These are phyloP conservation scores for Sarcophaga bullata DNA, from an alignment of 1,140 invertebrate genomes.

Conservation along the genomic window DNA sequence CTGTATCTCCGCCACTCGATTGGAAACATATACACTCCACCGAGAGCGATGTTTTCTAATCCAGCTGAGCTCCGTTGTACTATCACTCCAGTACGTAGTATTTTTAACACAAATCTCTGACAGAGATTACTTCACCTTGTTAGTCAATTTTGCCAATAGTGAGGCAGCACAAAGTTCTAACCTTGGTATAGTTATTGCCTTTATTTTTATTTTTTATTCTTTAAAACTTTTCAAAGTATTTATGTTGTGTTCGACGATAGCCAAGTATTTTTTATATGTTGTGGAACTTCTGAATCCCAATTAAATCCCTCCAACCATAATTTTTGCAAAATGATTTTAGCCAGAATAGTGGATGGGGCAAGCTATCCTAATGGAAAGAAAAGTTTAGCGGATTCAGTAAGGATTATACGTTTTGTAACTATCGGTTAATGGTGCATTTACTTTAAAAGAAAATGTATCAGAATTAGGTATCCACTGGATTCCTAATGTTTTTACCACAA, in stretches of 20 bases:
- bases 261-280: not conserved
- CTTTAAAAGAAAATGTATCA: slow-evolving; percentile 26
- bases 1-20: slow-evolving; percentile 31
- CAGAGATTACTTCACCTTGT: slow-evolving; percentile 22
- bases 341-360: slow-evolving; percentile 57
- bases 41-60: not conserved
- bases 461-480: not conserved
- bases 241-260: not conserved
- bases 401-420: slow-evolving; percentile 42
- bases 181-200: slow-evolving; percentile 22
- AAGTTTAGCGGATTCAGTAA: slow-evolving; percentile 53
- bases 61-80: not conserved
- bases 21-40: not conserved
- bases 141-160: slow-evolving; percentile 39
- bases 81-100: slow-evolving; percentile 1
- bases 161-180: slow-evolving; percentile 37
- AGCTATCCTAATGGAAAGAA: slow-evolving; percentile 63
- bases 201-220: slow-evolving; percentile 41
- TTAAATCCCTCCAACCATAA: slow-evolving; percentile 14
- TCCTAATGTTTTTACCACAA: slow-evolving; percentile 6
- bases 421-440: not conserved
- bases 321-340: slow-evolving; percentile 65
- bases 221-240: not conserved
- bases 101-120: not conserved
- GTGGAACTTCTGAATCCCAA: slow-evolving; percentile 33